Evolutionary conservation across 2,888 invertebrate genomes (phyloP), one percentile per base, ranked within the genome.

Genomic region (Oligia latruncula): DNA sequence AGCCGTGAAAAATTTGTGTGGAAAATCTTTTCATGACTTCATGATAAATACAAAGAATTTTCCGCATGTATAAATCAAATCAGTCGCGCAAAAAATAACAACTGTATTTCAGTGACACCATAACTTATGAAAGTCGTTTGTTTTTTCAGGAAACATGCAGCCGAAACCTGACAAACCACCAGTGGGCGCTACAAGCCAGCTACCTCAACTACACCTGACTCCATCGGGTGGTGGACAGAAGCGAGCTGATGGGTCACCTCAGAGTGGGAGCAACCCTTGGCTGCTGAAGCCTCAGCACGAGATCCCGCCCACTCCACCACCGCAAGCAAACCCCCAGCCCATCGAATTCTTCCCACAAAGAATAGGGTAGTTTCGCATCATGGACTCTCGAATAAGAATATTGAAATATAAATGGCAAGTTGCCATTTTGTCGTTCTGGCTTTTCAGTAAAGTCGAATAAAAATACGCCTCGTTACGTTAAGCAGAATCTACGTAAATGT

Each of bases 271-370:
- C 75, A 94, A 93, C 88, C 96, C 96, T 1, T 94, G 94, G 91
- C 92, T 96, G 20, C 91, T 97, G 84, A 96, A 94, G 82, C 96
- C 96, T 1, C 94, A 96, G 65, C 95, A 96, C 84, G 96, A 96
- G 66, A 96, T 97, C 43, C 96, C 96, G 2, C 90, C 96, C 35
- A 97, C 96, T 6, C 96, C 96, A 2, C 96, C 96, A 0, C 96
- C 96, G 0, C 95, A 96, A 86, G 86, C 90, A 52, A 93, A 94
- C 78, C 87, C 93, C n/a, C 93, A 95, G 85, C 93, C 95, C 62
- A 88, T 90, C 68, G 94, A 94, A 80, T 96, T 95, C 92, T 96
- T 96, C 92, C 95, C 94, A 43, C 94, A 96, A 91, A 94, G 95
- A 92, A 94, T 92, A 90, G 95, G 96, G 89, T 96, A 96, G 93